A percentile compares a stretch with the other conserved stretches of the same genome.
These are phyloP conservation scores for Manis crassicaudata DNA, from an alignment of 2,797 vertebrate genomes.

Conservation along the genomic window DNA sequence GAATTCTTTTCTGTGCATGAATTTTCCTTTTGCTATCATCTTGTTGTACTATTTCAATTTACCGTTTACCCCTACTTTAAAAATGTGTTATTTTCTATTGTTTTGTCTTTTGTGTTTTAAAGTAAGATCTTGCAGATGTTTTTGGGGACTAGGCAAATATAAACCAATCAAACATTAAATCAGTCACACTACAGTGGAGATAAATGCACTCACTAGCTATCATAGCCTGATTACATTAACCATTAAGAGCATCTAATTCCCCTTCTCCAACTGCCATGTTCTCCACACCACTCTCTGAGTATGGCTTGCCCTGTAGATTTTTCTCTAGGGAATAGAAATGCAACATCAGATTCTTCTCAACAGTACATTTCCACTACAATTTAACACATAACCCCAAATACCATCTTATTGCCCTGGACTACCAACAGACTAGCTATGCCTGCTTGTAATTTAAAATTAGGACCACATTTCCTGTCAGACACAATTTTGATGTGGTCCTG, in stretches of 20 bases:
- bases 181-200: neutral
- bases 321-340: slow-evolving; percentile 31
- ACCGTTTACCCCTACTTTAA: slow-evolving; percentile 1
- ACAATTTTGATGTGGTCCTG: slow-evolving; percentile 17
- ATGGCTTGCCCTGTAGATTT: slow-evolving; percentile 15
- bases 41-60: slow-evolving; percentile 48
- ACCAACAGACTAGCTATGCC: slow-evolving; percentile 42
- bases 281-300: slow-evolving; percentile 19
- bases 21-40: slow-evolving; percentile 56
- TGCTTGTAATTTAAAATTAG: slow-evolving; percentile 50
- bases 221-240: slow-evolving; percentile 32
- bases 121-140: slow-evolving; percentile 47
- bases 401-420: slow-evolving; percentile 36
- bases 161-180: slow-evolving; percentile 23
- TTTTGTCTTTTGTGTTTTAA: slow-evolving; percentile 47
- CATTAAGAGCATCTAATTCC: slow-evolving; percentile 40
- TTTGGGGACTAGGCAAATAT: slow-evolving; percentile 38
- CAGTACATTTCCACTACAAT: slow-evolving; percentile 11
- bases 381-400: slow-evolving; percentile 52
- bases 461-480: slow-evolving; percentile 19
- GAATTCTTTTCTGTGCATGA: slow-evolving; percentile 26
- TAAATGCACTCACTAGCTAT: neutral
- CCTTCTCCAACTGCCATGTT: slow-evolving; percentile 2
- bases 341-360: slow-evolving; percentile 6
- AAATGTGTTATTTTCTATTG: neutral